These are phyloP conservation scores for Rhagonycha fulva DNA, from an alignment of 2,888 invertebrate species.

Conservation along the genomic window DNA sequence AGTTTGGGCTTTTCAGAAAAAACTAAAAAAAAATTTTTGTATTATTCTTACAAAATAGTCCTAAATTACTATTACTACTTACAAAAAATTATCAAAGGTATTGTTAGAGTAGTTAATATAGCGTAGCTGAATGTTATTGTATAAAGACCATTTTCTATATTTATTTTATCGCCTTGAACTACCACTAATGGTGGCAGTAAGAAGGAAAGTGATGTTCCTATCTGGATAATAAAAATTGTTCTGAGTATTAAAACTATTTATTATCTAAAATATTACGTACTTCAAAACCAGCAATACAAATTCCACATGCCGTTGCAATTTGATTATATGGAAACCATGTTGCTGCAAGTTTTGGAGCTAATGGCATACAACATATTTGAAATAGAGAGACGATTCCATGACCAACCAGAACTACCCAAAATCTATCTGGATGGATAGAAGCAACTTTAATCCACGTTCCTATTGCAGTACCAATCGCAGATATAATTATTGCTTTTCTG, in stretches of 20 bases:
- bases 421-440: background rate
- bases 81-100: background rate
- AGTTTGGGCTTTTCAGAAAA: slow-evolving; percentile 85
- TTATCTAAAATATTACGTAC: background rate
- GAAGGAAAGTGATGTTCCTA: background rate
- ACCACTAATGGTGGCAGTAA: background rate
- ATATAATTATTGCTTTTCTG: background rate
- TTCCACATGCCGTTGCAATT: background rate
- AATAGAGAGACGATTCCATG: background rate
- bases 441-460: background rate
- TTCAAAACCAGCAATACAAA: background rate
- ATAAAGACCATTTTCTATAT: background rate
- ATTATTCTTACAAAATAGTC: background rate
- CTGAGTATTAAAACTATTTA: background rate
- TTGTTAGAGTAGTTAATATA: background rate
- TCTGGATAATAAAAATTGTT: background rate
- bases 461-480: background rate
- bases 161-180: background rate
- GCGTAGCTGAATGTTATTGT: background rate
- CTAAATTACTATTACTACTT: background rate
- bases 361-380: background rate
- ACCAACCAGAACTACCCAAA: background rate
- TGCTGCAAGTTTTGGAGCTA: background rate
- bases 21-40: slow-evolving; percentile 60
- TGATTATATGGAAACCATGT: background rate